A percentile compares a stretch with the other conserved stretches of the same genome.
These are phyloP conservation scores for Cinclus cinclus DNA, from an alignment of 2,113 vertebrate species.

Conservation along the genomic window DNA sequence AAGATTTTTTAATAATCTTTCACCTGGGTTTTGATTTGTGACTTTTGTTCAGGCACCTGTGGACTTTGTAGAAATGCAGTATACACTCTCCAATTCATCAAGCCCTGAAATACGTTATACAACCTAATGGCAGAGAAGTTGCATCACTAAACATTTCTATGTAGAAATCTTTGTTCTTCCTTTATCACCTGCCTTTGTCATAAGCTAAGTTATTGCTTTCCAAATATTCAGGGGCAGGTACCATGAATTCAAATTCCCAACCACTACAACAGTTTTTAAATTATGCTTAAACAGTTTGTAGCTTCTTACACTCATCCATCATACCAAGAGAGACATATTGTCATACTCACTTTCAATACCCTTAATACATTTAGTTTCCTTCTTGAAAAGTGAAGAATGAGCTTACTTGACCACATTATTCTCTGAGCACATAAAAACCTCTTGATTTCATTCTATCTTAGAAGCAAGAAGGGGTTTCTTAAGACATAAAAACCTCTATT, in stretches of 20 bases:
- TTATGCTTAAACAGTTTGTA: background rate
- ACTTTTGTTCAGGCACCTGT: background rate
- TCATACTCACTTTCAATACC: background rate
- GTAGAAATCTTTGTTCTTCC: background rate
- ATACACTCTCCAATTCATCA: background rate
- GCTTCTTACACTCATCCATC: background rate
- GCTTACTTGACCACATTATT: background rate
- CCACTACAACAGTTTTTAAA: background rate
- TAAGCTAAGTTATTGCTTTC: background rate
- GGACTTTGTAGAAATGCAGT: background rate
- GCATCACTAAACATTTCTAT: background rate
- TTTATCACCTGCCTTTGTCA: rapidly evolving
- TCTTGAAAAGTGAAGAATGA: background rate
- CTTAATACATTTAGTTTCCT: background rate
- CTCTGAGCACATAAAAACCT: background rate
- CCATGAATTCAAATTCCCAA: background rate
- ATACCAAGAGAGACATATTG: background rate
- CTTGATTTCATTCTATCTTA: background rate
- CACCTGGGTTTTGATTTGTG: background rate
- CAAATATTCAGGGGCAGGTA: background rate
- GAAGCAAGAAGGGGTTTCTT: background rate
- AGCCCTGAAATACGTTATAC: background rate
- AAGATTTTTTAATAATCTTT: background rate
- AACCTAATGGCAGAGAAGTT: background rate
- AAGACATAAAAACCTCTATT: background rate